Evolutionary conservation across 2,113 vertebrate species (phyloP).

Genomic region (Craseonycteris thonglongyai): DNA sequence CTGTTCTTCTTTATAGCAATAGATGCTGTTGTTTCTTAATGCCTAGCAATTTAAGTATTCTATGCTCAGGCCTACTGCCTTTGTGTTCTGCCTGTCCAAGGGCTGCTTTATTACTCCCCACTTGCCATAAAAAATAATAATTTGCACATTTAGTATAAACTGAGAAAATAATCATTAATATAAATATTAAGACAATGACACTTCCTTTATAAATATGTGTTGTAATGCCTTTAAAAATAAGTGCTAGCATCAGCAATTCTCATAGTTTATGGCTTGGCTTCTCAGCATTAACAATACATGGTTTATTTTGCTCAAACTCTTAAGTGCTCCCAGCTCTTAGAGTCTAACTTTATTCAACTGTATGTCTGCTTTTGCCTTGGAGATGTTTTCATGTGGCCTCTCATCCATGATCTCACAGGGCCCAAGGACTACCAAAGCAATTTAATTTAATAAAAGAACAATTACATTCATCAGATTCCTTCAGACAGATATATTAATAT

Average conservation of each 20-base stretch:
- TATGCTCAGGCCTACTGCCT: not conserved
- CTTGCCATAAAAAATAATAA: not conserved
- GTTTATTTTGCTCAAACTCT: not conserved
- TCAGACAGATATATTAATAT: not conserved
- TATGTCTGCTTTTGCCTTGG: not conserved
- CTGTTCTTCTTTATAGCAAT: not conserved
- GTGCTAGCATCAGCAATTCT: not conserved
- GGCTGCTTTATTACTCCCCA: not conserved
- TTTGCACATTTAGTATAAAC: not conserved
- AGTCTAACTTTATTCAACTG: not conserved
- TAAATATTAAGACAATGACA: not conserved
- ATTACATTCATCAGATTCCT: not conserved
- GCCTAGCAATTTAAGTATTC: not conserved
- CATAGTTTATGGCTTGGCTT: not conserved
- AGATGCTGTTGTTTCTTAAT: not conserved
- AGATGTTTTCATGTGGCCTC: not conserved
- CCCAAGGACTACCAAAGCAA: not conserved
- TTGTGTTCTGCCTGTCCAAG: not conserved
- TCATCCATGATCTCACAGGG: not conserved
- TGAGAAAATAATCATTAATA: not conserved
- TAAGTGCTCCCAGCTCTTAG: not conserved
- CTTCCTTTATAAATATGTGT: not conserved
- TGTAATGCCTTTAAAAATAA: not conserved
- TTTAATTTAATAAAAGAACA: not conserved
- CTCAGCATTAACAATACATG: not conserved